Conservation (phyloP, 2,797 vertebrate genomes). For the Enteromius paludinosus region DNA sequence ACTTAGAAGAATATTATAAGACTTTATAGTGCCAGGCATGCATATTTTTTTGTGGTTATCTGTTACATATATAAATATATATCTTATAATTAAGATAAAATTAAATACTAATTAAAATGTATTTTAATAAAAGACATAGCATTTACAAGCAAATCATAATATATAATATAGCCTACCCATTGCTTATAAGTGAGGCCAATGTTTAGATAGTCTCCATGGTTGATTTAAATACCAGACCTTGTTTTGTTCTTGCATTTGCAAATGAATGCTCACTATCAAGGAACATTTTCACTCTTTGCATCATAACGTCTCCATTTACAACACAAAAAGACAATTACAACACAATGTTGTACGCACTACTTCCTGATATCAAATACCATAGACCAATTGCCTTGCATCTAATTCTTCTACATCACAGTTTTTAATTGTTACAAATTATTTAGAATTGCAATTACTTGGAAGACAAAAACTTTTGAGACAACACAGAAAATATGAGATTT, state of each 20-base stretch:
- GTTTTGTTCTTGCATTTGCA: conserved; percentile 6
- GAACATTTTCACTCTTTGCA: neutral
- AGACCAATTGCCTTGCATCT: neutral
- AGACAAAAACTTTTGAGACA: neutral
- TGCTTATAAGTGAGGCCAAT: neutral
- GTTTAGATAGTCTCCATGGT: neutral
- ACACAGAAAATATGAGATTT: neutral
- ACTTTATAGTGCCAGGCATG: neutral
- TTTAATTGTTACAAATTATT: neutral
- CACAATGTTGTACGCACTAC: neutral
- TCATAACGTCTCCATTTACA: conserved; percentile 1
- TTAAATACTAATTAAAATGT: neutral
- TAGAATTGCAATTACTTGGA: neutral
- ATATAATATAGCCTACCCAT: neutral
- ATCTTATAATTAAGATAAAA: too few species aligned
- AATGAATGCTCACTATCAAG: neutral
- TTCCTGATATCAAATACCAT: neutral
- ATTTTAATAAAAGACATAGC: neutral
- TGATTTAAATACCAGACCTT: neutral
- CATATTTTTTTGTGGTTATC: neutral
- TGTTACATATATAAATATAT: too few species aligned
- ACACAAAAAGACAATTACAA: conserved; percentile 12
- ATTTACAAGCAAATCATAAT: neutral
- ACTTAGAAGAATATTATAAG: neutral
- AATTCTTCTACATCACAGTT: neutral